Evolutionary conservation across 1,140 invertebrate genomes (phyloP), one percentile per base, ranked within the genome.

Genomic region (Camponotus pennsylvanicus): DNA sequence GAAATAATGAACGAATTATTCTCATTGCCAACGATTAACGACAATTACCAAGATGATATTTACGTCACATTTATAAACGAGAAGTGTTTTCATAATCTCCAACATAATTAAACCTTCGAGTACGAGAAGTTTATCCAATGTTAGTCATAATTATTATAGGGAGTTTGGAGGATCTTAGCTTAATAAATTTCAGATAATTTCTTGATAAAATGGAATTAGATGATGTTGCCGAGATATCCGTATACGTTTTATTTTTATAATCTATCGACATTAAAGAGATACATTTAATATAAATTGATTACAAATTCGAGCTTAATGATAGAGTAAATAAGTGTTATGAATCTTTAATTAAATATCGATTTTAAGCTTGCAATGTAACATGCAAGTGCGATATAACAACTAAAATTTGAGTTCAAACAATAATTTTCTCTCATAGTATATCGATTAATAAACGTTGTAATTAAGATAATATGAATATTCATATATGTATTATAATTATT

Each of bases 371-470:
- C 55, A 83, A 61, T 83, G 71, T 73, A 83, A 75, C 40, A 57
- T 52, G 13, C 71, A 42, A 55, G 57, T 15, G 40, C 40, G 32
- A 83, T 61, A 59, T 71, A 82, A 82, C 67, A 69, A 13, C 61
- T 73, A 83, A 83, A 83, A 83, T 83, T 83, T 45, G 79, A 75
- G 79, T 83, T 61, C 55, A 73, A 83, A 83, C 57, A 83, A 75
- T 83, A 57, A 40, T 64, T 61, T 15, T 63, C 55, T 83, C 69
- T n/a, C 67, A 32, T 42, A 71, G 55, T 49, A 55, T 83, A 83
- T 83, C 79, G 79, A 83, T 83, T 83, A 83, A 83, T 75, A 83
- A 83, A 83, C 79, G 79, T 83, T 83, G 79, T 61, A 83, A 83
- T 83, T 83, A 83, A 83, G 79, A 70, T 49, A 61, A 57, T 42